phyloP scores from a whole-genome alignment of 2,113 vertebrate species.

The Rana temporaria region DNA sequence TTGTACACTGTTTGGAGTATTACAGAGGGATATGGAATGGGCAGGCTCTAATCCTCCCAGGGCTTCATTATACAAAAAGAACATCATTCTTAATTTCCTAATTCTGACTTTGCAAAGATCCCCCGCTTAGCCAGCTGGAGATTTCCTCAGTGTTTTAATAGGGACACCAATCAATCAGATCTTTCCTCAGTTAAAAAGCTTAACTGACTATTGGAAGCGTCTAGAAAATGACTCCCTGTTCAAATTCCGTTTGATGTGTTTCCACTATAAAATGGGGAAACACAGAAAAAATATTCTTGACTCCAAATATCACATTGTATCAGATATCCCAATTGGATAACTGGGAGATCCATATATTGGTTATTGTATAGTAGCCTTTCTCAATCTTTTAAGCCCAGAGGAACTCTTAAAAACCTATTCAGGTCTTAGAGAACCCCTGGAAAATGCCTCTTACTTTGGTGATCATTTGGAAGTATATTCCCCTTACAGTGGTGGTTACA shows the following conservation, averaged over 20 bases:
- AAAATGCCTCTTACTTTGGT: too few relatives aligned
- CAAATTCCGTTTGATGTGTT: neutral
- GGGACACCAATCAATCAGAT: constrained; percentile 53
- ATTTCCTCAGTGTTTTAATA: constrained; percentile 44
- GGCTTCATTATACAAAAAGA: constrained; percentile 50
- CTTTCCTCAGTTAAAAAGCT: constrained; percentile 23
- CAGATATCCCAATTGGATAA: too few relatives aligned
- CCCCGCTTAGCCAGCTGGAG: constrained; percentile 53
- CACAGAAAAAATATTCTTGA: too few relatives aligned
- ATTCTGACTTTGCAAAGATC: constrained; percentile 55
- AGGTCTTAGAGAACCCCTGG: too few relatives aligned
- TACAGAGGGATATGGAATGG: constrained; percentile 32
- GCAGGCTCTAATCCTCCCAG: constrained; percentile 43
- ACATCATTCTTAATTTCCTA: constrained; percentile 51
- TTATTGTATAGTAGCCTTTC: too few relatives aligned
- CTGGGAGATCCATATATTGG: too few relatives aligned
- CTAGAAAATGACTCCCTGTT: constrained; percentile 3
- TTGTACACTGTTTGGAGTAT: constrained; percentile 1
- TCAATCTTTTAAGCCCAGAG: too few relatives aligned
- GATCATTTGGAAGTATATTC: too few relatives aligned
- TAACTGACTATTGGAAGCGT: constrained; percentile 11
- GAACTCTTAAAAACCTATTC: too few relatives aligned
- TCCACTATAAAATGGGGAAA: neutral
- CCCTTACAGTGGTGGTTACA: too few relatives aligned
- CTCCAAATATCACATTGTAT: too few relatives aligned